A percentile compares a stretch with the other conserved stretches of the same genome.
These are phyloP conservation scores for Sitta europaea DNA, from an alignment of 2,113 vertebrate species.

Conservation along the genomic window DNA sequence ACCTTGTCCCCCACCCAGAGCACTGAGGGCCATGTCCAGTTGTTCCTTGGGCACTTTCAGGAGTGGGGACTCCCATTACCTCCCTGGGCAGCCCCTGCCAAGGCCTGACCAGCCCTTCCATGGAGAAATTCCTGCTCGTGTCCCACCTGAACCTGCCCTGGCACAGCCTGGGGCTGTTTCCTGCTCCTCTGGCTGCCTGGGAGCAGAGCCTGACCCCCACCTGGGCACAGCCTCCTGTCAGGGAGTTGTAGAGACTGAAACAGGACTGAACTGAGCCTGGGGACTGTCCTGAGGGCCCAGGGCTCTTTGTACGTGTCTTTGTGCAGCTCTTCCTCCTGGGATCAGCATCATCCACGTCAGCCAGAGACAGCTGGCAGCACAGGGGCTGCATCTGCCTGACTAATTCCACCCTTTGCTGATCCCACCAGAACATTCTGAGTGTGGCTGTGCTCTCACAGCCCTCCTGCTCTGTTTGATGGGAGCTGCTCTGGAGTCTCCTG, in stretches of 20 bases:
- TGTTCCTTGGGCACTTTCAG: neutral
- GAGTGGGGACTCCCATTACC: neutral
- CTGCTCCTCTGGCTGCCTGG: neutral
- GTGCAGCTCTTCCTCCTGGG: neutral
- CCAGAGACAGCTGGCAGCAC: neutral
- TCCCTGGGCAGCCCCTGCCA: neutral
- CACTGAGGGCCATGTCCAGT: neutral
- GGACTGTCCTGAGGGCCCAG: neutral
- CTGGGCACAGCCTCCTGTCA: neutral
- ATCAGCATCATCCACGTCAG: neutral
- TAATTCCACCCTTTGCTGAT: neutral
- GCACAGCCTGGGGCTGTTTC: neutral
- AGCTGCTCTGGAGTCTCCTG: neutral
- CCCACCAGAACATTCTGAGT: neutral
- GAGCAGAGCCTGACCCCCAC: neutral
- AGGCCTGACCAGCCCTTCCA: neutral
- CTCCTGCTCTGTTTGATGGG: neutral
- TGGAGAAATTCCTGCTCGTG: neutral
- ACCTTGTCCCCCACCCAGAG: neutral
- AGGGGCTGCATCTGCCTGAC: neutral
- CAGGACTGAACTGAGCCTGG: neutral
- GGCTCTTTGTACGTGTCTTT: neutral
- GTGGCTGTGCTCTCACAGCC: neutral
- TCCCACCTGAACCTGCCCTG: neutral
- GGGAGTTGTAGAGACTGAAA: neutral